phyloP scores from a whole-genome alignment of 2,888 invertebrate species.

The Odontomyia ornata region DNA sequence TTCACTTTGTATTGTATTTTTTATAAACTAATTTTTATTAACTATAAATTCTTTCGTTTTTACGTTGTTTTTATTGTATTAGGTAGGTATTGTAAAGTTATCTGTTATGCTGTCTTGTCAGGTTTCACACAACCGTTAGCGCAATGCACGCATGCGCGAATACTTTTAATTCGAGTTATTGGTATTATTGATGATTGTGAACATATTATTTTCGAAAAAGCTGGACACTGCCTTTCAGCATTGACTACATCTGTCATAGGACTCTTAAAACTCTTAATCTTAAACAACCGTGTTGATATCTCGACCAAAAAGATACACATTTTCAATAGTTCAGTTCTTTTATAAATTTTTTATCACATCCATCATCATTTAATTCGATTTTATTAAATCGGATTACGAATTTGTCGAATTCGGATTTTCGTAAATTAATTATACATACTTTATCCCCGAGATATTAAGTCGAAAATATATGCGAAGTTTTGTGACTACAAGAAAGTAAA shows the following conservation, averaged over 20 bases:
- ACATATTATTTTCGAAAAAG: no score
- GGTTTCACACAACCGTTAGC: conserved; percentile 45
- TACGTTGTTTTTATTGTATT: conserved; percentile 11
- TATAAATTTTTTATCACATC: neutral
- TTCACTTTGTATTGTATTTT: conserved; percentile 6
- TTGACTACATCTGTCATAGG: no score
- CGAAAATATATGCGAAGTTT: no score
- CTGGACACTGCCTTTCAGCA: no score
- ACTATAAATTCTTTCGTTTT: conserved; percentile 22
- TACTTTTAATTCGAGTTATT: neutral
- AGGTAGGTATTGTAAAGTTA: neutral
- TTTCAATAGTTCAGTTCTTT: neutral
- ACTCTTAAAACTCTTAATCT: neutral
- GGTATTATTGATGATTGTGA: neutral
- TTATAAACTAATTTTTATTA: conserved; percentile 25
- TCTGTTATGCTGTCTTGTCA: conserved; percentile 4
- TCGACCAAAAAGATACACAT: neutral
- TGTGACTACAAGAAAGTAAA: no score
- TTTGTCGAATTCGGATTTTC: no score
- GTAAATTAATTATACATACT: no score
- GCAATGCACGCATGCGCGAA: conserved; percentile 9
- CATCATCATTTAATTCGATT: neutral
- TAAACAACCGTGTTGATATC: neutral
- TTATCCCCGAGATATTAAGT: no score
- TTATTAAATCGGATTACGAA: no score